Conservation (phyloP, 2,113 vertebrate species). For the Dunckerocampus dactyliophorus region DNA sequence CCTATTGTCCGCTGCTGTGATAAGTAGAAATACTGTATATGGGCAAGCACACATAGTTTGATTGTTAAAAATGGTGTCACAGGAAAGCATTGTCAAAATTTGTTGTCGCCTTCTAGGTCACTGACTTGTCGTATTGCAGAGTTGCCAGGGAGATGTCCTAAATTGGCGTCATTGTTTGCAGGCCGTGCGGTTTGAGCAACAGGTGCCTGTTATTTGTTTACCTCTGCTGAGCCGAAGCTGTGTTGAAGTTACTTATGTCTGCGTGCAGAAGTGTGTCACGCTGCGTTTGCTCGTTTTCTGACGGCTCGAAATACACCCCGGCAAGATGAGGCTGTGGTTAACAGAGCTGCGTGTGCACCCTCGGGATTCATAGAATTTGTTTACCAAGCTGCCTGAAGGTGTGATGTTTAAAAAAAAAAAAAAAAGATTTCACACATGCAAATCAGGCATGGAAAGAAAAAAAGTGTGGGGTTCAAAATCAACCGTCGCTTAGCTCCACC, state of each 20-base stretch:
- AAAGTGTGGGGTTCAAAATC: constrained; percentile 35
- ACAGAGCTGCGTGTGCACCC: constrained; percentile 47
- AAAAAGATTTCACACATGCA: constrained; percentile 26
- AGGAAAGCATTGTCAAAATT: constrained; percentile 38
- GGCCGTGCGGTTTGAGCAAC: constrained; percentile 73
- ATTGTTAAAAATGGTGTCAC: constrained; percentile 26
- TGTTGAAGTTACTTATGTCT: constrained; percentile 42
- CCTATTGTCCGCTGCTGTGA: neutral
- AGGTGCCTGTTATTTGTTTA: constrained; percentile 72
- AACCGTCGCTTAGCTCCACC: constrained; percentile 62
- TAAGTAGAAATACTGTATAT: neutral
- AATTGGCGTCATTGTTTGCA: constrained; percentile 67
- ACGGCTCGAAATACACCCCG: constrained; percentile 66
- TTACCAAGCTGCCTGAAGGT: constrained; percentile 64
- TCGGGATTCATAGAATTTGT: constrained; percentile 71
- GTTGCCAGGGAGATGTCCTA: constrained; percentile 71
- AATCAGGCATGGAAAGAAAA: constrained; percentile 12
- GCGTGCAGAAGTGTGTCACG: constrained; percentile 52
- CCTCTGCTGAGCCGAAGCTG: constrained; percentile 47
- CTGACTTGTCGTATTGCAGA: constrained; percentile 56
- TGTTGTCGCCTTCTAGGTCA: constrained; percentile 53
- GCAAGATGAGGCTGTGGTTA: constrained; percentile 60
- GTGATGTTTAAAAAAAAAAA: constrained; percentile 41
- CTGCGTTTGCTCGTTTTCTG: constrained; percentile 65
- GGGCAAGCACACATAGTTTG: neutral